A percentile compares a stretch with the other conserved stretches of the same genome.
These are phyloP conservation scores for Callipepla californica DNA, from an alignment of 2,113 vertebrate genomes.

Conservation along the genomic window DNA sequence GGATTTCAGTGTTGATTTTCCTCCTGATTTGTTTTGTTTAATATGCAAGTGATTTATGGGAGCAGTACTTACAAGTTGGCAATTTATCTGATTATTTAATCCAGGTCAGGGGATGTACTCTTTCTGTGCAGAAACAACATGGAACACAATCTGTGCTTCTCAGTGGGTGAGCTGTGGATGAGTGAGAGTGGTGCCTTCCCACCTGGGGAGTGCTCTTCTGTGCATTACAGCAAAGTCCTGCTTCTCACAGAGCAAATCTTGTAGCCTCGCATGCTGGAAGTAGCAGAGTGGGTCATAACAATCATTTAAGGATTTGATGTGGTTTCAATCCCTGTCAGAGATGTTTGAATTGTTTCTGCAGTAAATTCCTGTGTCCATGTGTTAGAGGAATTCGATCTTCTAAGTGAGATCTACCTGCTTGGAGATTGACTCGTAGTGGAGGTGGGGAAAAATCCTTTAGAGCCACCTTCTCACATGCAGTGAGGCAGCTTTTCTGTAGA, in stretches of 20 bases:
- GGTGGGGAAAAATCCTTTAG: neutral
- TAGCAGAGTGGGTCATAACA: neutral
- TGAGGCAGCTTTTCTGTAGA: neutral
- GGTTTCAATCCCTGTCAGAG: neutral
- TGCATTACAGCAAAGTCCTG: neutral
- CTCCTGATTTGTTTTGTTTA: slow-evolving; percentile 8
- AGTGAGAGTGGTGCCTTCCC: neutral
- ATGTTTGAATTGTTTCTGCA: neutral
- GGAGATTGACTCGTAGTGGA: neutral
- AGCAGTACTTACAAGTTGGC: neutral
- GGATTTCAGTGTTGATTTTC: slow-evolving; percentile 9
- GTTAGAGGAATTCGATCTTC: neutral
- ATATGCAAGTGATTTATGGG: slow-evolving; percentile 2
- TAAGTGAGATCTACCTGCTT: neutral
- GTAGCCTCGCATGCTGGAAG: accelerated
- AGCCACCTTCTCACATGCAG: neutral
- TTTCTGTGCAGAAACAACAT: neutral
- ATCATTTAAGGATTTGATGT: neutral
- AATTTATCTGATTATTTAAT: neutral
- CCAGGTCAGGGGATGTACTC: neutral
- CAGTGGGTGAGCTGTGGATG: accelerated
- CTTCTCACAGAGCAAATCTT: neutral
- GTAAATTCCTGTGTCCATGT: accelerated
- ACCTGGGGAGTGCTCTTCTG: neutral
- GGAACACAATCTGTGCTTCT: neutral